phyloP scores from a whole-genome alignment of 1,140 invertebrate species.

The Hyphantria cunea region DNA sequence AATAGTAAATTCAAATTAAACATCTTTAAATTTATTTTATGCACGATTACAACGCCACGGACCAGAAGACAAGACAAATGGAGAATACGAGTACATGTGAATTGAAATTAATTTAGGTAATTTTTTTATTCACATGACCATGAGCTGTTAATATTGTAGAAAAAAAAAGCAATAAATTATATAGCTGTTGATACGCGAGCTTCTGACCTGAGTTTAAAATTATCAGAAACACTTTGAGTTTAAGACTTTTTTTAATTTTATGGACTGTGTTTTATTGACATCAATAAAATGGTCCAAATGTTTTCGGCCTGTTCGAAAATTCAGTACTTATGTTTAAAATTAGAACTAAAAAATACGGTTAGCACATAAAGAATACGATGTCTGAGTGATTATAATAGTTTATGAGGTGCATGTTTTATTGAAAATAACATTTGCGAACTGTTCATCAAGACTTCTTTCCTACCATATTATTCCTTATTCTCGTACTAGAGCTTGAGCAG shows the following conservation, averaged over 20 bases:
- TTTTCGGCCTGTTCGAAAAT: neutral
- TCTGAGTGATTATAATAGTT: neutral
- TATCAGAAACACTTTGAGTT: too few relatives aligned
- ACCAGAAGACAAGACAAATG: constrained; percentile 12
- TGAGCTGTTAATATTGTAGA: too few relatives aligned
- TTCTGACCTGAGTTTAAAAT: too few relatives aligned
- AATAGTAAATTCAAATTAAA: constrained; percentile 14
- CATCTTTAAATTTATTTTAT: constrained; percentile 13
- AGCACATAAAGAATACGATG: neutral
- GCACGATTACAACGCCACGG: constrained; percentile 6
- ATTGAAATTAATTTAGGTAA: neutral
- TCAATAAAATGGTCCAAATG: neutral
- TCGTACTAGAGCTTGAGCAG: too few relatives aligned
- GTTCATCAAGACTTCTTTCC: too few relatives aligned
- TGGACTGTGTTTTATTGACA: neutral
- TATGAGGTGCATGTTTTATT: too few relatives aligned
- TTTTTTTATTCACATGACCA: too few relatives aligned
- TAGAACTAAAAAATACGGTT: neutral
- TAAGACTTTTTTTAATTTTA: neutral
- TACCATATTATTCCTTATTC: too few relatives aligned
- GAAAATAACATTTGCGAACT: too few relatives aligned
- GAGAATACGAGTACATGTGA: constrained; percentile 20
- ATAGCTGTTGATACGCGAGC: too few relatives aligned
- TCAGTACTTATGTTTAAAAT: neutral
- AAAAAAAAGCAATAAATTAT: too few relatives aligned